phyloP scores from a whole-genome alignment of 2,113 vertebrate genomes.

The Lipophrys pholis region DNA sequence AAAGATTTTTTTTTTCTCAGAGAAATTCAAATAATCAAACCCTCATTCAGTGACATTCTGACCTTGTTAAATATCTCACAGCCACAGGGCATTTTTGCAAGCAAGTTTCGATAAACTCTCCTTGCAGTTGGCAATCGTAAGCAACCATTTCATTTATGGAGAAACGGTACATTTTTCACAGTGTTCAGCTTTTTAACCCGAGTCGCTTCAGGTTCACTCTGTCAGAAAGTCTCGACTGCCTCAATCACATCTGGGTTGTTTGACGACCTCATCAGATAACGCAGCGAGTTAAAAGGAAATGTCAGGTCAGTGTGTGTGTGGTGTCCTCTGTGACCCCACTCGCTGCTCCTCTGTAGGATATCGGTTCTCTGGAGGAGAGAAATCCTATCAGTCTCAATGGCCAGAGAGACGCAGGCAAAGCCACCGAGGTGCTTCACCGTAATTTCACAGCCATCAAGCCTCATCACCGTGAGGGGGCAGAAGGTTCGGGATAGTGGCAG shows the following conservation, averaged over 20 bases:
- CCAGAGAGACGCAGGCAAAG: slow-evolving; percentile 24
- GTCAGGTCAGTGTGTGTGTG: slow-evolving; percentile 4
- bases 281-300: slow-evolving; percentile 2
- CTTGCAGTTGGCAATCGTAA: too few relatives aligned
- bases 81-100: background rate
- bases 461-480: slow-evolving; percentile 36
- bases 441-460: slow-evolving; percentile 69
- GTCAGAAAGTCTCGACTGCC: background rate
- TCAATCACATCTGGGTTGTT: slow-evolving; percentile 8
- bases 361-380: slow-evolving; percentile 41
- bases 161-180: too few relatives aligned
- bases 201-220: too few relatives aligned
- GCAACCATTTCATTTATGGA: too few relatives aligned
- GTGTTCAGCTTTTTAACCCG: too few relatives aligned
- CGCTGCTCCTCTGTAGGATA: slow-evolving; percentile 40
- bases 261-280: slow-evolving; percentile 17
- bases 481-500: slow-evolving; percentile 36
- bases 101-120: background rate
- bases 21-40: too few relatives aligned
- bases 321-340: slow-evolving; percentile 43
- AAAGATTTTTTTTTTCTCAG: too few relatives aligned
- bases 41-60: background rate
- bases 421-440: slow-evolving; percentile 53
- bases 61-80: background rate
- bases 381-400: slow-evolving; percentile 57